These are phyloP conservation scores for Myiothlypis coronata DNA, from an alignment of 2,797 vertebrate genomes.

Conservation along the genomic window DNA sequence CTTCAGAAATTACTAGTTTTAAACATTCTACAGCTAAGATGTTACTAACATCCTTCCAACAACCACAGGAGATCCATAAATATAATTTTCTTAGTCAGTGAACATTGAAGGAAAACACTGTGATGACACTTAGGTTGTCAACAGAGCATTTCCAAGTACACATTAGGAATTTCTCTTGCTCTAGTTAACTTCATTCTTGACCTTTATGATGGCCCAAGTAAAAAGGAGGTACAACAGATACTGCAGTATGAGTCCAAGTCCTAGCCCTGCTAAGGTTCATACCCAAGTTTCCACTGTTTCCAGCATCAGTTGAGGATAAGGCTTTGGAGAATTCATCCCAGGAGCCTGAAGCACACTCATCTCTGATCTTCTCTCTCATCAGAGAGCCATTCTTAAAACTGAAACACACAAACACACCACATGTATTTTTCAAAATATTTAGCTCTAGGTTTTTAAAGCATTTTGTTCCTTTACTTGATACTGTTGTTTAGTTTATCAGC, in stretches of 20 bases:
- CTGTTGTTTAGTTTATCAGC: background rate
- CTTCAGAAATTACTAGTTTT: background rate
- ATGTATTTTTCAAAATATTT: background rate
- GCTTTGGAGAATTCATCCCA: slow-evolving; percentile 88
- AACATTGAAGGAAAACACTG: background rate
- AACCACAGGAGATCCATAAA: background rate
- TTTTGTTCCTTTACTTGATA: background rate
- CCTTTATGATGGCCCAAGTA: background rate
- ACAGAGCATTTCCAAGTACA: background rate
- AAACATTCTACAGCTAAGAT: background rate
- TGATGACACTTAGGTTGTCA: background rate
- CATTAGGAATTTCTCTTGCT: background rate
- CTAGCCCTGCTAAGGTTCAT: background rate
- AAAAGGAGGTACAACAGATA: background rate
- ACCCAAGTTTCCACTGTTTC: slow-evolving; percentile 90
- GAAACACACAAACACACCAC: slow-evolving; percentile 20
- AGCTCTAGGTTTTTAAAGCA: background rate
- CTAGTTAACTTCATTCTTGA: background rate
- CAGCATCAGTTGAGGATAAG: slow-evolving; percentile 78
- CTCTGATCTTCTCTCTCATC: slow-evolving; percentile 87
- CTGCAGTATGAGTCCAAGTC: background rate
- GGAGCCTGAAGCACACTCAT: slow-evolving; percentile 80
- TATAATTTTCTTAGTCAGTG: background rate
- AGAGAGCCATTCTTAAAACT: slow-evolving; percentile 97
- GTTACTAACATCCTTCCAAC: background rate